These are phyloP conservation scores for Acronicta psi DNA, from an alignment of 2,888 invertebrate species.

Conservation along the genomic window DNA sequence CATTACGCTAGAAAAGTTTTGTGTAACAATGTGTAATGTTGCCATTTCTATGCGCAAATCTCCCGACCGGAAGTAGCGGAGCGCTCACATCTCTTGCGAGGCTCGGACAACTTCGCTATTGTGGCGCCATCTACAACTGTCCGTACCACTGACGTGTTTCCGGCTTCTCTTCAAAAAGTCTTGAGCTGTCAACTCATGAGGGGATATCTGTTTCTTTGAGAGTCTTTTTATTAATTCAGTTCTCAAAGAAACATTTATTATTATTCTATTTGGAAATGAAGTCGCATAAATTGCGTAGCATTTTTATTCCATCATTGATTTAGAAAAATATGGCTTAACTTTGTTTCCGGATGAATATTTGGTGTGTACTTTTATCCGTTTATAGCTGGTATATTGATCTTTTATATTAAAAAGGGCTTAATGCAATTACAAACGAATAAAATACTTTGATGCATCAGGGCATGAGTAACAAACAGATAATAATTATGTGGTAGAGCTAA, in stretches of 20 bases:
- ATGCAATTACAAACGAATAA: conserved; percentile 7
- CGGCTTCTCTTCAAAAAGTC: conserved; percentile 87
- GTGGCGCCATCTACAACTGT: conserved; percentile 87
- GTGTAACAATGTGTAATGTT: conserved; percentile 86
- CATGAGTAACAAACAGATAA: conserved; percentile 41
- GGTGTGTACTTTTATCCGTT: no score
- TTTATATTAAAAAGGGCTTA: no score
- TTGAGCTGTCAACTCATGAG: conserved; percentile 83
- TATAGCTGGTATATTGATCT: no score
- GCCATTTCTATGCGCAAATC: conserved; percentile 87
- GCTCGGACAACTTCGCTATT: conserved; percentile 79
- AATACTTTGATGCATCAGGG: conserved; percentile 19
- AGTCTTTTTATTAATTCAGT: conserved; percentile 81
- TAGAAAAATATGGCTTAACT: conserved; percentile 23
- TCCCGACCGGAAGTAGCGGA: conserved; percentile 78
- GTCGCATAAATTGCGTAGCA: conserved; percentile 15
- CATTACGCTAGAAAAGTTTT: conserved; percentile 85
- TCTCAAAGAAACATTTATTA: conserved; percentile 80
- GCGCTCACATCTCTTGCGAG: conserved; percentile 69
- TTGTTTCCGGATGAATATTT: conserved; percentile 3
- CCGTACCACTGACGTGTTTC: conserved; percentile 84
- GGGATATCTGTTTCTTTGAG: conserved; percentile 84
- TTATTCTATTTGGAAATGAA: conserved; percentile 63
- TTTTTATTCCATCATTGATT: conserved; percentile 16
- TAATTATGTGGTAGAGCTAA: conserved; percentile 52